A percentile compares a stretch with the other conserved stretches of the same genome.
phyloP scores from a whole-genome alignment of 2,113 vertebrate genomes.

The Pycnonotus jocosus region DNA sequence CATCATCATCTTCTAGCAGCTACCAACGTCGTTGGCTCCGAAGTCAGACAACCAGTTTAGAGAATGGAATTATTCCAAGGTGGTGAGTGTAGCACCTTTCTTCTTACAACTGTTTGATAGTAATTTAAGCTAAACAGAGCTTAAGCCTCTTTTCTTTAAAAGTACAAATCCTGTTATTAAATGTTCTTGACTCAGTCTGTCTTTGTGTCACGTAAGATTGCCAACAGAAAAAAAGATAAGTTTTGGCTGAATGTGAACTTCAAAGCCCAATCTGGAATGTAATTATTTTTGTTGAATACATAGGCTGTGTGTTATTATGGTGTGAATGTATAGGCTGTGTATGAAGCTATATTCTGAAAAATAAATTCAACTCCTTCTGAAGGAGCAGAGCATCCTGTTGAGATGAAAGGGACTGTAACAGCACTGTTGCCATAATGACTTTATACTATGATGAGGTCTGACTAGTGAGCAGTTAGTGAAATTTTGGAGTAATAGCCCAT shows the following conservation, averaged over 20 bases:
- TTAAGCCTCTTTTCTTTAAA: not conserved
- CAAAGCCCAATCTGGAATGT: not conserved
- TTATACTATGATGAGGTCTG: not conserved
- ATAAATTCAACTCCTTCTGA: not conserved
- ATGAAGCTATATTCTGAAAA: not conserved
- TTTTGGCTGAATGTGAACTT: not conserved
- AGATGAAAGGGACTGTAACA: not conserved
- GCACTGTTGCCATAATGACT: not conserved
- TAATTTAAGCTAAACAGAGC: not conserved
- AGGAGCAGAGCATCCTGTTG: not conserved
- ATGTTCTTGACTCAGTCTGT: not conserved
- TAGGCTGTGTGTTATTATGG: not conserved
- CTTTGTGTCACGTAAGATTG: not conserved
- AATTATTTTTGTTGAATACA: not conserved
- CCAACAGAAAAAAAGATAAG: not conserved
- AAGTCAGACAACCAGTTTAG: slow-evolving; percentile 86
- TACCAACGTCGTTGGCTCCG: slow-evolving; percentile 86
- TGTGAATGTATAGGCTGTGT: not conserved
- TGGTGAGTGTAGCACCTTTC: slow-evolving; percentile 66
- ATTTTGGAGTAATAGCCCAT: not conserved
- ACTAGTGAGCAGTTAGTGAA: not conserved
- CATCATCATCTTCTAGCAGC: slow-evolving; percentile 81
- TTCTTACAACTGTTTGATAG: not conserved
- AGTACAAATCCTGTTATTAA: not conserved
- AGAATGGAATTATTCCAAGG: slow-evolving; percentile 78